Base-by-base conservation (phyloP, 2,797 vertebrate genomes). In the Onychomys arenicola region DNA sequence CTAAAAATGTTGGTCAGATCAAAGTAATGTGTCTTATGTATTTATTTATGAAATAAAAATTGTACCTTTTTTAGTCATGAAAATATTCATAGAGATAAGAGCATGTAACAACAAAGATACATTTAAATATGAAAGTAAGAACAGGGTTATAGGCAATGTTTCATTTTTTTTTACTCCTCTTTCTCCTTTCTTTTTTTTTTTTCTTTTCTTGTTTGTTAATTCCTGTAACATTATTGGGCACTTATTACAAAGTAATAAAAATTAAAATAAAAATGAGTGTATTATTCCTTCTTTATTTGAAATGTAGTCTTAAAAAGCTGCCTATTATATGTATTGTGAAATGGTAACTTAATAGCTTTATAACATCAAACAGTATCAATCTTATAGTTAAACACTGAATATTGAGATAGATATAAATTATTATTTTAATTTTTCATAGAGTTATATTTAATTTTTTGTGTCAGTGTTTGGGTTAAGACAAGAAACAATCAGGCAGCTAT, bases 161-260 rank as follows among this genome's bases (percentile, higher is more conserved):
- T n/a, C 25, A 46, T 65, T 52, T 27, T 55, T 55, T 59, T 21
- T 34, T 19, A 10, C 9, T 6, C 17, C 5, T 32, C 0, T 71
- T 67, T 59, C 12, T 76, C 10, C 21, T 13, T 49, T 55, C 17
- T 16, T 75, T 14, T 6, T 52, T 49, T 63, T 55, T 46, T 2
- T 2, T 59, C 19, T 49, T 86, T 69, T 4, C 11, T 90, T 71
- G 3, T 76, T 91, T 80, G 23, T 61, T 77, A 69, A 83, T 91
- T 34, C 1, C 6, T 89, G 40, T 59, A 82, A 4, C 21, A n/a
- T 71, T 63, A 86, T 77, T 95, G 78, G 65, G 46, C 46, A 27
- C 34, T 65, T 89, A 55, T 93, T 92, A 21, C 46, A 91, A 91
- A 93, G 94, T 59, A 76, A 92, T 90, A 89, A 84, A 83, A 88